Percentiles rank a stretch among this genome's conserved stretches.
These are phyloP conservation scores for Dendroctonus valens DNA, from an alignment of 1,140 invertebrate genomes.

Conservation along the genomic window DNA sequence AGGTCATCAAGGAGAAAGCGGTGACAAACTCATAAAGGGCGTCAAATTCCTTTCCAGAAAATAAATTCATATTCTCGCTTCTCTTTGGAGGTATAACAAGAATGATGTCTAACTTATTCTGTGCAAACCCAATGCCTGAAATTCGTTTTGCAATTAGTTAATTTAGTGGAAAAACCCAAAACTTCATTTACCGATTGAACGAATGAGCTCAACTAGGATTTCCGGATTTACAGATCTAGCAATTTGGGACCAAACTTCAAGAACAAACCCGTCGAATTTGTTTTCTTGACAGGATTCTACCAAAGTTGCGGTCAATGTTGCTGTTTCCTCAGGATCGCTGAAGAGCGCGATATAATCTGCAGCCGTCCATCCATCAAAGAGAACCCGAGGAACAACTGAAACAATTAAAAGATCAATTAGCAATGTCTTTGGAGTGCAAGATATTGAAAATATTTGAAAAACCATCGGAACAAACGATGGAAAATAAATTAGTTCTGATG, in stretches of 20 bases:
- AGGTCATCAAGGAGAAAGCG: slow-evolving; percentile 92
- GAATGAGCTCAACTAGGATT: slow-evolving; percentile 62
- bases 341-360: slow-evolving; percentile 67
- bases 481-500: too few species aligned
- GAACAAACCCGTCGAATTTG: slow-evolving; percentile 81
- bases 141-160: not conserved
- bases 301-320: slow-evolving; percentile 59
- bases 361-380: slow-evolving; percentile 83
- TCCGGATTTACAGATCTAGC: slow-evolving; percentile 64
- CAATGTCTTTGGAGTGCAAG: too few species aligned
- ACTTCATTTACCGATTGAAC: slow-evolving; percentile 57
- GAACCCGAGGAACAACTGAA: slow-evolving; percentile 75
- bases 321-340: slow-evolving; percentile 57
- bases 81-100: slow-evolving; percentile 82
- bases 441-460: not conserved
- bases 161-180: not conserved
- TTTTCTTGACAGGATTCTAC: slow-evolving; percentile 62
- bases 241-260: slow-evolving; percentile 88
- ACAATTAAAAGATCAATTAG: not conserved
- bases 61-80: slow-evolving; percentile 70
- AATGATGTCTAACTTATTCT: slow-evolving; percentile 64
- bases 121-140: slow-evolving; percentile 33
- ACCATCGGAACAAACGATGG: not conserved
- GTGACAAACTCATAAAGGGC: slow-evolving; percentile 73
- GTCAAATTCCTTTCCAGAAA: slow-evolving; percentile 75